Conservation (phyloP, 2,113 vertebrate species). For the Promerops cafer region DNA sequence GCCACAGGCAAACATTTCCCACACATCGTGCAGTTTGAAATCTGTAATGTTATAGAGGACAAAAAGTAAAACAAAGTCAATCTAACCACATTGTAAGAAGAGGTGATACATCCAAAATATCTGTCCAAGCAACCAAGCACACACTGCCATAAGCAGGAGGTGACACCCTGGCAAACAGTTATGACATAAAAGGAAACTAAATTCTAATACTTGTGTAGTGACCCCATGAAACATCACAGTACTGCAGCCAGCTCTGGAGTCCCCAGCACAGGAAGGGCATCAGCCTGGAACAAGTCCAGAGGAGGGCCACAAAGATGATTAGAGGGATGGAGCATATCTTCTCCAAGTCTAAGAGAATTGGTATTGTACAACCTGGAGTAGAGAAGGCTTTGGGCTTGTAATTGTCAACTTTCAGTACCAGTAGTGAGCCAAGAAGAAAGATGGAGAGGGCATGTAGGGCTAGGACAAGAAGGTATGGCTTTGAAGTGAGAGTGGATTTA, state of each 20-base stretch:
- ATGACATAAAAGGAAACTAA: background rate
- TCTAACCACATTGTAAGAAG: background rate
- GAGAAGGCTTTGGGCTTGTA: background rate
- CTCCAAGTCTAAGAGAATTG: no score
- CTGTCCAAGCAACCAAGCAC: background rate
- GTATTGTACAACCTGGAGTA: background rate
- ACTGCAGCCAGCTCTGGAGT: background rate
- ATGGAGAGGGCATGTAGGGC: background rate
- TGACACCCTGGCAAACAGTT: background rate
- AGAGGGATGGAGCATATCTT: background rate
- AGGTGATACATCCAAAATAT: rapidly evolving
- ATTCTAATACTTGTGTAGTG: background rate
- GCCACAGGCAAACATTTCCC: background rate
- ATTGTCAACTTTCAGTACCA: background rate
- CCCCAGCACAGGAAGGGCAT: background rate
- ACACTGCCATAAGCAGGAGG: background rate
- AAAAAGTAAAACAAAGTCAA: background rate
- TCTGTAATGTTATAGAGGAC: background rate
- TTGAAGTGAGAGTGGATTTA: background rate
- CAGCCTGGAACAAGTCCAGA: background rate
- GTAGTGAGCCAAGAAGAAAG: background rate
- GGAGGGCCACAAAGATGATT: background rate
- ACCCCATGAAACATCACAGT: background rate
- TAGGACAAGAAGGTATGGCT: background rate
- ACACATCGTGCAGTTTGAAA: background rate